These are phyloP conservation scores for Microctonus hyperodae DNA, from an alignment of 2,888 invertebrate species.

Conservation along the genomic window DNA sequence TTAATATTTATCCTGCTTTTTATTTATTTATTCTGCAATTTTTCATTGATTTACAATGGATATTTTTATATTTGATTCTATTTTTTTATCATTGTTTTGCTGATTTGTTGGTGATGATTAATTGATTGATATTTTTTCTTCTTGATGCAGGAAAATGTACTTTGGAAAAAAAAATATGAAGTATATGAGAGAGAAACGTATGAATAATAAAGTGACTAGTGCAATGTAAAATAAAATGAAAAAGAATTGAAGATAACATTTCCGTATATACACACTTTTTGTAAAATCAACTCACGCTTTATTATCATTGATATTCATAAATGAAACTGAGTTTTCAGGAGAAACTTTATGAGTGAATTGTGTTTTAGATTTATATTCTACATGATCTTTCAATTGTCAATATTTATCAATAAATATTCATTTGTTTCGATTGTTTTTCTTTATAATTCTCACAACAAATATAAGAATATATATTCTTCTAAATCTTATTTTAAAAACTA, in stretches of 20 bases:
- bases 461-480: too few species aligned
- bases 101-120: too few species aligned
- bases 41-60: not conserved
- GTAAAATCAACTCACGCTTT: constrained; percentile 14
- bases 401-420: not conserved
- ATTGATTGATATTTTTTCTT: too few species aligned
- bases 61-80: not conserved
- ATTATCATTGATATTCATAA: constrained; percentile 11
- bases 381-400: not conserved
- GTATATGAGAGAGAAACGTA: too few species aligned
- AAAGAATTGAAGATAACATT: not conserved
- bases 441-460: not conserved
- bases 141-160: too few species aligned
- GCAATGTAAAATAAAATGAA: too few species aligned
- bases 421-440: not conserved
- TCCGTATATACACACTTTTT: not conserved
- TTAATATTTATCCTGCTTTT: not conserved
- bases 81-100: too few species aligned
- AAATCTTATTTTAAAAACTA: too few species aligned
- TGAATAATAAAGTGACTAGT: not conserved
- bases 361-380: not conserved
- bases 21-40: not conserved
- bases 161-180: too few species aligned
- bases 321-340: not conserved
- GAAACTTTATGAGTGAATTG: not conserved